phyloP scores from a whole-genome alignment of 53 echinoderm and acorn worm species.

The Mesocentrotus franciscanus region DNA sequence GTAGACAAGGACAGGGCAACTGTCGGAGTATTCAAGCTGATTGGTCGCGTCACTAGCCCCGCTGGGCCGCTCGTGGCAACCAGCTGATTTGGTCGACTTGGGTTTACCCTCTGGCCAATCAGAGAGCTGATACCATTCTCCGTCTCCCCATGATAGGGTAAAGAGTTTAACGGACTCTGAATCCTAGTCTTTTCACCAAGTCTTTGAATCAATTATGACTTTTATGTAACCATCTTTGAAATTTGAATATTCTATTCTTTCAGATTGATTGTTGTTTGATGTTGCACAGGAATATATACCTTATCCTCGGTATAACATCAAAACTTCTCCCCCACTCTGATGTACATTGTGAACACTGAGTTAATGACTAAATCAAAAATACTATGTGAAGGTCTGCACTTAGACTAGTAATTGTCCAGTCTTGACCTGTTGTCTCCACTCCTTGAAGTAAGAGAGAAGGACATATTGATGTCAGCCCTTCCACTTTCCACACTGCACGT shows the following conservation, averaged over 20 bases:
- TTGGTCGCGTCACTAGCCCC: constrained; percentile 43
- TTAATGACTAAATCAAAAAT: not conserved
- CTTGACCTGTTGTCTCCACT: not conserved
- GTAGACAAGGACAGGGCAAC: not conserved
- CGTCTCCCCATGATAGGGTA: constrained; percentile 21
- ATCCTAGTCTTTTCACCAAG: not conserved
- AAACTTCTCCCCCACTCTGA: not conserved
- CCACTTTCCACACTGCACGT: no score
- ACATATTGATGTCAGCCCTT: constrained; percentile 7
- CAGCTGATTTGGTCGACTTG: constrained; percentile 45
- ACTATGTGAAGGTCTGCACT: not conserved
- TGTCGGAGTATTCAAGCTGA: constrained; percentile 30
- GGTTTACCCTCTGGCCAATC: constrained; percentile 45
- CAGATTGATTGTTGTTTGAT: no score
- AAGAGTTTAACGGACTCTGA: constrained; percentile 44
- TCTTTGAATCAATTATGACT: not conserved
- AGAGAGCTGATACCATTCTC: not conserved
- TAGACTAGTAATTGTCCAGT: not conserved
- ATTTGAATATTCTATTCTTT: no score
- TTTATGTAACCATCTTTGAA: not conserved
- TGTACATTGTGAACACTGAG: not conserved
- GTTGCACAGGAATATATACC: no score
- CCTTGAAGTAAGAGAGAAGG: not conserved
- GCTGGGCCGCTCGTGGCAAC: constrained; percentile 54
- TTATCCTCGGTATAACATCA: no score